Percentiles rank a stretch among this genome's conserved stretches.
These are phyloP conservation scores for Poecilia velifera DNA, from an alignment of 2,797 vertebrate species.

Conservation along the genomic window DNA sequence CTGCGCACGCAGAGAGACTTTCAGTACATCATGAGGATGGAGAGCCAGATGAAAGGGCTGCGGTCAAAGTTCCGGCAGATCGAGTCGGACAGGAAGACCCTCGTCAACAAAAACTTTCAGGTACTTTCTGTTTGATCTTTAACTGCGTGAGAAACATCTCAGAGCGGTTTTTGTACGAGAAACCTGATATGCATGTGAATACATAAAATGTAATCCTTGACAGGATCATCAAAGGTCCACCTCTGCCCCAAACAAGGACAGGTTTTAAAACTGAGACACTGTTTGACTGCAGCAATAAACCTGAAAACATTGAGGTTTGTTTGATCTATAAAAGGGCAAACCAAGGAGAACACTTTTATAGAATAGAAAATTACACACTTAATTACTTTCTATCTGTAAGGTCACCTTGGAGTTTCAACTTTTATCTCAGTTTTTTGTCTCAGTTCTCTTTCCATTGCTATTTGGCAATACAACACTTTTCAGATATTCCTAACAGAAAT, in stretches of 20 bases:
- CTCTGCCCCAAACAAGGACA: slow-evolving; percentile 26
- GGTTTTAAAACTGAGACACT: slow-evolving; percentile 10
- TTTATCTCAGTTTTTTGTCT: background rate
- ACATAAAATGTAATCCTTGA: slow-evolving; percentile 28
- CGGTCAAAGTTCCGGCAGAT: slow-evolving; percentile 96
- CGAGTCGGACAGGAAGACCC: slow-evolving; percentile 94
- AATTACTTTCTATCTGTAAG: background rate
- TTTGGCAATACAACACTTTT: background rate
- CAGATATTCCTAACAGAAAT: background rate
- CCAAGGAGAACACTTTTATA: slow-evolving; percentile 1
- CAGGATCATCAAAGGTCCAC: slow-evolving; percentile 29
- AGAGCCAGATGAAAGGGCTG: slow-evolving; percentile 98
- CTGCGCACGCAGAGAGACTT: slow-evolving; percentile 99
- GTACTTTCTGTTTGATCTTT: slow-evolving; percentile 75
- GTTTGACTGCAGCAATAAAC: slow-evolving; percentile 1
- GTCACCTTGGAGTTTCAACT: slow-evolving; percentile 1
- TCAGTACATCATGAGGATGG: slow-evolving; percentile 99
- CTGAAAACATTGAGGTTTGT: background rate
- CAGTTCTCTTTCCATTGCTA: background rate
- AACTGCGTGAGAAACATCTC: slow-evolving; percentile 40
- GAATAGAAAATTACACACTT: background rate
- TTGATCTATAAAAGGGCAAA: background rate
- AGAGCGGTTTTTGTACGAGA: slow-evolving; percentile 5
- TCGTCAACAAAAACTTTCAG: slow-evolving; percentile 96
- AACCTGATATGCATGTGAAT: slow-evolving; percentile 40